Conservation (phyloP, 2,888 invertebrate genomes). For the Drosophila neutralis region DNA sequence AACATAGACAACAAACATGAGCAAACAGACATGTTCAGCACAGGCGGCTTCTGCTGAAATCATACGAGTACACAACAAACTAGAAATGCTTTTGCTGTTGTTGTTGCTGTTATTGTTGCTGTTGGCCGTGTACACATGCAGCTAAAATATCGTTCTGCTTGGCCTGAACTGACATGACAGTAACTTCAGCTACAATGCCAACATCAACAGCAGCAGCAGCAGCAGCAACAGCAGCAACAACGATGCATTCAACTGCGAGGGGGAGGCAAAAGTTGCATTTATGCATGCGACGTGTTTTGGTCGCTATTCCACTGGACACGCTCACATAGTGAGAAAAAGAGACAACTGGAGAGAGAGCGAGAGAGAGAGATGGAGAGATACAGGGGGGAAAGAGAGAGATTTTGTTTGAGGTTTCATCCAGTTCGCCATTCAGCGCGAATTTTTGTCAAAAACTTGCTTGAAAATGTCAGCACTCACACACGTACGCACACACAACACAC, state of each 20-base stretch:
- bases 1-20: conserved; percentile 39
- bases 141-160: conserved; percentile 74
- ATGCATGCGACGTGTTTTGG: conserved; percentile 70
- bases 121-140: conserved; percentile 57
- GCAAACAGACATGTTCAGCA: conserved; percentile 45
- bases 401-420: conserved; percentile 8
- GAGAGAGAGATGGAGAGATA: not conserved
- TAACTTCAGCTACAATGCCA: conserved; percentile 56
- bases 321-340: conserved; percentile 9
- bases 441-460: conserved; percentile 1
- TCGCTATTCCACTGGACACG: conserved; percentile 36
- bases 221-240: conserved; percentile 27
- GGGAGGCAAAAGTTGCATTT: conserved; percentile 53
- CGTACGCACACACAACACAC: fast-evolving
- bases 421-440: conserved; percentile 22
- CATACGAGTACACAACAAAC: conserved; percentile 54
- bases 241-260: conserved; percentile 58
- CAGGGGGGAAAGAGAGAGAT: not conserved
- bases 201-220: conserved; percentile 39
- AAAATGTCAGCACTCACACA: not conserved
- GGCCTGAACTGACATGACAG: conserved; percentile 72
- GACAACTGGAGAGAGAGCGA: not conserved
- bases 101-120: conserved; percentile 27
- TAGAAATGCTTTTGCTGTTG: not conserved
- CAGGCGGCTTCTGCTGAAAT: conserved; percentile 42